Percentiles rank a stretch among this genome's conserved stretches.
phyloP scores from a whole-genome alignment of 2,888 invertebrate genomes.

The Drosophila limbata region DNA sequence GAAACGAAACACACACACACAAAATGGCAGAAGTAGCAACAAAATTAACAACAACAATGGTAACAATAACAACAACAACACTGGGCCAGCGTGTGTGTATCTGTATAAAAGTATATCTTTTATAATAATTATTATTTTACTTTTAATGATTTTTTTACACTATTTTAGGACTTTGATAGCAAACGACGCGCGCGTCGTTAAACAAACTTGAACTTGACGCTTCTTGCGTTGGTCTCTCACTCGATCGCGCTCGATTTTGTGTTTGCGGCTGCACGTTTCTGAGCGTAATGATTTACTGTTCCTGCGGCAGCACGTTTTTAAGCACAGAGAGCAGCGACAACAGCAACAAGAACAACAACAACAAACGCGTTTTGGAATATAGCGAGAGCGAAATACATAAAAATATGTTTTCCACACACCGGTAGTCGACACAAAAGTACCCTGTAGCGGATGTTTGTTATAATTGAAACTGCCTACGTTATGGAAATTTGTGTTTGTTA shows the following conservation, averaged over 20 bases:
- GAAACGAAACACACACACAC: constrained; percentile 31
- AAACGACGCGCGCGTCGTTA: constrained; percentile 34
- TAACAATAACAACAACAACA: constrained; percentile 23
- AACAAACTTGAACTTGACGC: constrained; percentile 72
- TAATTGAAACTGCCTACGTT: too few species aligned
- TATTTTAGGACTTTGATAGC: constrained; percentile 66
- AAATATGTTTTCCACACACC: constrained; percentile 7
- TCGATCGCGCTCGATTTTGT: constrained; percentile 37
- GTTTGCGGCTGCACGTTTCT: constrained; percentile 81
- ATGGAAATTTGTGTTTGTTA: not conserved
- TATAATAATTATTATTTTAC: constrained; percentile 30
- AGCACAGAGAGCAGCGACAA: constrained; percentile 57
- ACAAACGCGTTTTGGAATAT: constrained; percentile 34
- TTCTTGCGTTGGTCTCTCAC: constrained; percentile 10
- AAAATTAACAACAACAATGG: constrained; percentile 29
- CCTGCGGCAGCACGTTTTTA: constrained; percentile 84
- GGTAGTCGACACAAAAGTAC: constrained; percentile 13
- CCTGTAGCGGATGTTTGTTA: constrained; percentile 14
- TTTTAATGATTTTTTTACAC: constrained; percentile 37
- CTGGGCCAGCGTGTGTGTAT: constrained; percentile 25
- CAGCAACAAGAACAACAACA: constrained; percentile 26
- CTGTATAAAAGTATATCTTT: constrained; percentile 36
- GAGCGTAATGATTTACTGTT: constrained; percentile 85
- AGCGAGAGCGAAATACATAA: constrained; percentile 21
- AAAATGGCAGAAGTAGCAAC: constrained; percentile 44